Evolutionary conservation across 2,888 invertebrate genomes (phyloP).

Genomic region (Amphiduros pacificus): DNA sequence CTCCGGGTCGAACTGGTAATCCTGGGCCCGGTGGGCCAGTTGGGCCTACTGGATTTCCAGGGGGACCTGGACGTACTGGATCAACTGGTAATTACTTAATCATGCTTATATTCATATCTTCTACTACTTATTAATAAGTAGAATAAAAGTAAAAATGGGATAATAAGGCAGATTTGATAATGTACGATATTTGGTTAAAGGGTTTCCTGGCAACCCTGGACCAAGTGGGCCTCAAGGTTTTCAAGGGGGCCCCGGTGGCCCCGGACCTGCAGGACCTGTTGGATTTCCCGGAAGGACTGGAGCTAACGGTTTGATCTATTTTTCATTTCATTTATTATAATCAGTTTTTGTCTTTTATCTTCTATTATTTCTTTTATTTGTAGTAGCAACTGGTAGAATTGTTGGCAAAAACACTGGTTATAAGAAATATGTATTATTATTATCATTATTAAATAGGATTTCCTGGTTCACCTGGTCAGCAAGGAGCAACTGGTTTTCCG

Average conservation of each 20-base stretch:
- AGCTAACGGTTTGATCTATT: neutral
- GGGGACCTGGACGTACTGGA: constrained; percentile 11
- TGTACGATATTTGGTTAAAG: constrained; percentile 8
- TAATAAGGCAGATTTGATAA: constrained; percentile 3
- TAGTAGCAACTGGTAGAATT: no score
- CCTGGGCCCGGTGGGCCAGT: constrained; percentile 11
- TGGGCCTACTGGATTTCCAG: constrained; percentile 14
- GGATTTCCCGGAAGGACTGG: constrained; percentile 12
- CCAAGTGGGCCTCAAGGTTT: constrained; percentile 2
- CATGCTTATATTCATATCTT: no score
- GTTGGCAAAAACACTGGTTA: no score
- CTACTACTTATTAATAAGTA: no score
- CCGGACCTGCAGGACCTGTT: constrained; percentile 8
- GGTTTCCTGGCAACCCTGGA: constrained; percentile 9
- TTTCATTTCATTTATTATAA: no score
- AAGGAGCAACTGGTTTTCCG: constrained; percentile 1
- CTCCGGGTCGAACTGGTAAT: neutral
- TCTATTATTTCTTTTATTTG: no score
- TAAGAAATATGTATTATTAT: neutral
- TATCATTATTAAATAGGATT: neutral
- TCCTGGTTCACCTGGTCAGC: constrained; percentile 5
- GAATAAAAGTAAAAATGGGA: no score
- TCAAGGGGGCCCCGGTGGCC: constrained; percentile 4
- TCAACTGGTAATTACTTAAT: constrained; percentile 7
- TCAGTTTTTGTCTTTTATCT: no score